These are phyloP conservation scores for Ophion costatus DNA, from an alignment of 2,888 invertebrate species.

Conservation along the genomic window DNA sequence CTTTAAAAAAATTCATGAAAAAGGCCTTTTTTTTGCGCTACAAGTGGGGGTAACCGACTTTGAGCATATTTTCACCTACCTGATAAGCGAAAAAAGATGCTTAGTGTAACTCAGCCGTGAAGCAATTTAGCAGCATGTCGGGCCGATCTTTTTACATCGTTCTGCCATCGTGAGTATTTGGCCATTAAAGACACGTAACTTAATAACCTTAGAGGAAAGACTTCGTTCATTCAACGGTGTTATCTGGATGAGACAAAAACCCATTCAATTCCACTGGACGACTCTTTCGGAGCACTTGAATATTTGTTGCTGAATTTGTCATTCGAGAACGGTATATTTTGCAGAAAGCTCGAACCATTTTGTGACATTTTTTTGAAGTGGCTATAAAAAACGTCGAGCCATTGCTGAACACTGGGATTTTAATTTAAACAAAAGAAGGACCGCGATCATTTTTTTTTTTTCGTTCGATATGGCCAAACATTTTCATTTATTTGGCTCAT, in stretches of 20 bases:
- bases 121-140: not conserved
- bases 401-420: not conserved
- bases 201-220: constrained; percentile 2
- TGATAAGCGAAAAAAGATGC: constrained; percentile 2
- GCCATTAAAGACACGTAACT: constrained; percentile 14
- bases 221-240: not conserved
- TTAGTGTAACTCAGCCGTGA: not conserved
- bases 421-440: constrained; percentile 4
- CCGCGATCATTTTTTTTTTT: constrained; percentile 45
- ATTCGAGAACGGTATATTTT: not conserved
- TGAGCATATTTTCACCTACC: not conserved
- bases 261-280: not conserved
- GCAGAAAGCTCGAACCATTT: not conserved
- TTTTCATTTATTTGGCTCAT: constrained; percentile 6
- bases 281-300: not conserved
- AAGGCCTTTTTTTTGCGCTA: no score
- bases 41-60: no score
- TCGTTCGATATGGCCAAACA: not conserved
- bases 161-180: constrained; percentile 6
- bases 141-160: not conserved
- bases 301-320: not conserved
- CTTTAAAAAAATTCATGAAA: no score
- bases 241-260: not conserved
- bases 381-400: not conserved
- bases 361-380: not conserved